Percentiles rank a stretch among this genome's conserved stretches.
Evolutionary conservation across 1,140 invertebrate species (phyloP).

Genomic region (Lordiphosa clarofinis): DNA sequence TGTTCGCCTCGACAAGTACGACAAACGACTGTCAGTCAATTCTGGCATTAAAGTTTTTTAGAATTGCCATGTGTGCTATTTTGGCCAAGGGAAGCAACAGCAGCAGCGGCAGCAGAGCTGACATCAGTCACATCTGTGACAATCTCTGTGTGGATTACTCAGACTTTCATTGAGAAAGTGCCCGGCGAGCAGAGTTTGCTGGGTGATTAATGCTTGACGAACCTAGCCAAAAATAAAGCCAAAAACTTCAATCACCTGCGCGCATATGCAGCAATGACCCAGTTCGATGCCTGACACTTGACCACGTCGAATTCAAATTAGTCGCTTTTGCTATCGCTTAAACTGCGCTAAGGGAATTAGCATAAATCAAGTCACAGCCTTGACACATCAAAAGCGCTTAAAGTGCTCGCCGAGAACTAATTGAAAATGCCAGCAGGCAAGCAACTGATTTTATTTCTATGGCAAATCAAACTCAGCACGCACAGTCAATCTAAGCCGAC

Average conservation of each 20-base stretch:
- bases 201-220: constrained; percentile 43
- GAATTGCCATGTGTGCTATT: constrained; percentile 25
- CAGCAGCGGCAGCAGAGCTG: not conserved
- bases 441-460: constrained; percentile 33
- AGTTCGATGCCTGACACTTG: constrained; percentile 48
- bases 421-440: constrained; percentile 48
- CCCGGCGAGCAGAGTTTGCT: constrained; percentile 1
- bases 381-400: constrained; percentile 33
- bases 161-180: constrained; percentile 31
- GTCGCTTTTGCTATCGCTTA: constrained; percentile 34
- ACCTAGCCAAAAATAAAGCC: constrained; percentile 13
- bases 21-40: constrained; percentile 53
- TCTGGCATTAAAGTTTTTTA: constrained; percentile 47
- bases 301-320: constrained; percentile 44
- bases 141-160: constrained; percentile 21
- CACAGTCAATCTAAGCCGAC: constrained; percentile 52
- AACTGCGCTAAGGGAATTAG: constrained; percentile 27
- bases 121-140: no score
- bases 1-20: constrained; percentile 48
- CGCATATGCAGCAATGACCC: constrained; percentile 48
- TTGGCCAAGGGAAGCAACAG: constrained; percentile 26
- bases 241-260: constrained; percentile 26
- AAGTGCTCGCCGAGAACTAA: constrained; percentile 32
- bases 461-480: constrained; percentile 48
- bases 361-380: constrained; percentile 47